phyloP scores from a whole-genome alignment of 2,113 vertebrate genomes.

The Monopterus albus region DNA sequence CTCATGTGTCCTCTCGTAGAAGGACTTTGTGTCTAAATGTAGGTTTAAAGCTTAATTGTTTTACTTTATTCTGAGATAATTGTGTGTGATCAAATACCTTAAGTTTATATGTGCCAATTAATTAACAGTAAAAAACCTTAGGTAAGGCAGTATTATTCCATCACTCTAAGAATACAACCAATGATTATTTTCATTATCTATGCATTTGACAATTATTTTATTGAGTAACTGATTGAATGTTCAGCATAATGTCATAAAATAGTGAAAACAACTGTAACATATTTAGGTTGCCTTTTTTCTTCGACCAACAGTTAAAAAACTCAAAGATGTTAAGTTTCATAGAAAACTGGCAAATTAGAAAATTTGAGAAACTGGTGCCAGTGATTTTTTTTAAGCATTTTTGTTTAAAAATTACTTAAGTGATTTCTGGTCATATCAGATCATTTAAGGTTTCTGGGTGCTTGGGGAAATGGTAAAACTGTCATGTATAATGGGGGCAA shows the following conservation, averaged over 20 bases:
- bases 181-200: neutral
- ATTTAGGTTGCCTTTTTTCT: neutral
- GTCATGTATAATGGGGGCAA: too few relatives aligned
- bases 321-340: neutral
- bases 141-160: neutral
- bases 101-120: neutral
- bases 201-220: neutral
- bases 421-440: too few relatives aligned
- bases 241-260: too few relatives aligned
- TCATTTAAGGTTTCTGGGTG: neutral
- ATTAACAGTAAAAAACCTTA: neutral
- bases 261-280: too few relatives aligned
- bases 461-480: neutral
- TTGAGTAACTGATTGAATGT: too few relatives aligned
- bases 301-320: neutral
- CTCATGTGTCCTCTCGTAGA: too few relatives aligned
- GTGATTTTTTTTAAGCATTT: too few relatives aligned
- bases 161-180: neutral
- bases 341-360: neutral
- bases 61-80: neutral
- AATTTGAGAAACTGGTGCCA: neutral
- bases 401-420: neutral
- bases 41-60: neutral
- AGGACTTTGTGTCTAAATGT: too few relatives aligned
- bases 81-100: too few relatives aligned